A percentile compares a stretch with the other conserved stretches of the same genome.
Evolutionary conservation across 2,113 vertebrate species (phyloP).

Genomic region (Indicator indicator): DNA sequence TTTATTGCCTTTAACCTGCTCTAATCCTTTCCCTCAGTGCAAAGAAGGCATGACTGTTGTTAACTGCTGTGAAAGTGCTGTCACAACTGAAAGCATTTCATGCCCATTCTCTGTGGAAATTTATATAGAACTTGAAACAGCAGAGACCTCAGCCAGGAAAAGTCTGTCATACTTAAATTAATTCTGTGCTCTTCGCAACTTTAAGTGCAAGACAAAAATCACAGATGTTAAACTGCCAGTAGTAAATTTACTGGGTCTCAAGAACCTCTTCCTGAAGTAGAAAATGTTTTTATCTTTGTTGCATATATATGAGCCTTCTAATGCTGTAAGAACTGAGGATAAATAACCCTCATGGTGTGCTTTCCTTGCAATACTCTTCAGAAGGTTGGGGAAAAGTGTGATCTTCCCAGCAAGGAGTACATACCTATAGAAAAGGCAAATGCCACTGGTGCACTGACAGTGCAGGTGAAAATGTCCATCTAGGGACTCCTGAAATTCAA

Average conservation of each 20-base stretch:
- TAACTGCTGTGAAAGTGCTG: conserved; percentile 9
- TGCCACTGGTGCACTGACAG: background rate
- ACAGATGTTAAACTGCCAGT: background rate
- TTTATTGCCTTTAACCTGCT: background rate
- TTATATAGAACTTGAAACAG: background rate
- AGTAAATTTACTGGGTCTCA: background rate
- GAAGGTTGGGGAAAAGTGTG: background rate
- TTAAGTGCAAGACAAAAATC: background rate
- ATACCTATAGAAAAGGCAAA: background rate
- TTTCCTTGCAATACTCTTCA: background rate
- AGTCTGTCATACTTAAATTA: background rate
- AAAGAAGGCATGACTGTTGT: background rate
- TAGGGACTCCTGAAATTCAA: background rate
- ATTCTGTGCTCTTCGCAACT: background rate
- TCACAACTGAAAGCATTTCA: conserved; percentile 1
- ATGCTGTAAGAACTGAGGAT: background rate
- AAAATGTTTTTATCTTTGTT: background rate
- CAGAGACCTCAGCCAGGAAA: background rate
- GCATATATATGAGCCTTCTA: background rate
- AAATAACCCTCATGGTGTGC: background rate
- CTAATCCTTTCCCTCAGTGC: background rate
- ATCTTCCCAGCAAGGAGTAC: background rate
- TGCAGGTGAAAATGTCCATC: background rate
- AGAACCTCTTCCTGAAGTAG: background rate
- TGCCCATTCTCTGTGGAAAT: background rate